Evolutionary conservation across 2,113 vertebrate genomes (phyloP).

Genomic region (Boulengerochromis microlepis): DNA sequence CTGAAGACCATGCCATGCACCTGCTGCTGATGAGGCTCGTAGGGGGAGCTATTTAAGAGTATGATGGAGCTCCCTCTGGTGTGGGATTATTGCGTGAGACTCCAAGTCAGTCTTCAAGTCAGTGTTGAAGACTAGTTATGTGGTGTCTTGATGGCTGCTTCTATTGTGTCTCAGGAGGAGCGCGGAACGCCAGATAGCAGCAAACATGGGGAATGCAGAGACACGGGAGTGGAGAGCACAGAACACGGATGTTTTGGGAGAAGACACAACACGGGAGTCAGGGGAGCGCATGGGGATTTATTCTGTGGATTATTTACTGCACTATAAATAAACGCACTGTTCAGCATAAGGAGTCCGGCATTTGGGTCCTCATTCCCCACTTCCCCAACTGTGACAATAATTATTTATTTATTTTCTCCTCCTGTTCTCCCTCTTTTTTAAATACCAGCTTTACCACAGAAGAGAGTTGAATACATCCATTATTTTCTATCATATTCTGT

Average conservation of each 20-base stretch:
- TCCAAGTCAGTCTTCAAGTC: background rate
- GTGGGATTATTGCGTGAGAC: background rate
- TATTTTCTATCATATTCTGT: background rate
- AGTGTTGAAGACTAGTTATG: background rate
- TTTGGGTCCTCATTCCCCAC: background rate
- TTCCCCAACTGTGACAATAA: fast-evolving
- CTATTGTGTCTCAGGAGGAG: background rate
- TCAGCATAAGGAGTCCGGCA: background rate
- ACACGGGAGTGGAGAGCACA: background rate
- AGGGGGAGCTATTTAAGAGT: background rate
- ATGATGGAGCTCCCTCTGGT: background rate
- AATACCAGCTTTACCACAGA: background rate
- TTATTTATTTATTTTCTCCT: background rate
- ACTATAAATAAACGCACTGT: background rate
- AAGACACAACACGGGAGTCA: fast-evolving
- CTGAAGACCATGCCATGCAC: background rate
- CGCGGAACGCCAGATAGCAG: fast-evolving
- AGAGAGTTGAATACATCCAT: background rate
- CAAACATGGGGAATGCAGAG: fast-evolving
- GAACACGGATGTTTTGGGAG: background rate
- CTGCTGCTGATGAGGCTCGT: fast-evolving
- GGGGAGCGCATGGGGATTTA: background rate
- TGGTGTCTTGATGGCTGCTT: background rate
- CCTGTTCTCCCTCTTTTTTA: background rate
- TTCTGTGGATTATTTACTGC: background rate